Base-by-base conservation (phyloP, 1,140 invertebrate genomes). In the Drosophila arawakana region DNA sequence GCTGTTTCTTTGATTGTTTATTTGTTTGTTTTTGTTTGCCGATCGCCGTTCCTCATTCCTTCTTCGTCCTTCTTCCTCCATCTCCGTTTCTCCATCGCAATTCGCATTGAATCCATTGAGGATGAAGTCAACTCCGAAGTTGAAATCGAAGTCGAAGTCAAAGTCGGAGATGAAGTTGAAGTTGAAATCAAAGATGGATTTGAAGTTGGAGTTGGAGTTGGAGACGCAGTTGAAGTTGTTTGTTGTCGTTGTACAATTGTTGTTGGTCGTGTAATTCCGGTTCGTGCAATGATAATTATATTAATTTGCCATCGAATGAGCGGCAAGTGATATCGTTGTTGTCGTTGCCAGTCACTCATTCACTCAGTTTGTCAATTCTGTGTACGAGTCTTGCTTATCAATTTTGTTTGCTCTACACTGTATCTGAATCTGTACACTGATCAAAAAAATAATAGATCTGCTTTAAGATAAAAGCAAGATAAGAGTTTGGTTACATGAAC, bases 261-360 rank as follows among this genome's bases (percentile, higher is more conserved):
- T 81, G 75, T 69, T 70, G 78, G 68, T 80, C 74, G 72, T 76
- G 78, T 79, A 89, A 89, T 85, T 84, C 84, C 84, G 81, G 84
- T 89, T 85, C 84, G 85, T 89, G 84, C 84, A 84, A 88, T 78
- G 85, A 90, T 89, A 89, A 89, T 89, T 89, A 89, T 84, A 89
- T 89, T 90, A 89, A 89, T 89, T 89, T 89, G 78, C 85, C 84
- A 89, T 89, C 81, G 78, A 90, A 90, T 89, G 81, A 71, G 84
- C 80, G 68, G 67, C 77, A 82, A 74, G 78, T 80, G 78, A 78
- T 78, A 78, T 73, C 70, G 69, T 60, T 61, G 61, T 66, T 70
- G 78, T 70, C 73, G 59, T 44, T 76, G 70, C 59, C 67, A 43
- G 34, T 47, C 15, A 54, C 18, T 55, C 68, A 41, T 52, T 69